Percentiles rank a stretch among this genome's conserved stretches.
Conservation (phyloP, 2,113 vertebrate species). For the Opisthocomus hoazin region DNA sequence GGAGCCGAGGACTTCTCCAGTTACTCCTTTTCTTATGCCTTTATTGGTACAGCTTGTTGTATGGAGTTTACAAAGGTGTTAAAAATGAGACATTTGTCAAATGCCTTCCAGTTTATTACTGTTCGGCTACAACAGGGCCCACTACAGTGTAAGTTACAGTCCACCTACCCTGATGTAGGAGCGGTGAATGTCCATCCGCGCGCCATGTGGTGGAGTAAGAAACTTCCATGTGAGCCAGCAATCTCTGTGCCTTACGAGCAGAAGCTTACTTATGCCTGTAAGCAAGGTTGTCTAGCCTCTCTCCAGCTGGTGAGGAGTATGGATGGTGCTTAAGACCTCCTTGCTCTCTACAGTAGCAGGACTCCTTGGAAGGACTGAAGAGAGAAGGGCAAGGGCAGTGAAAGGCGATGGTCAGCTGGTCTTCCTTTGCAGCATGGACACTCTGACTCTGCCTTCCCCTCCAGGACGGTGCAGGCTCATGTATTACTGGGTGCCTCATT, state of each 20-base stretch:
- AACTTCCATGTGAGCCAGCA: background rate
- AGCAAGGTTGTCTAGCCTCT: background rate
- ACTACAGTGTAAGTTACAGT: background rate
- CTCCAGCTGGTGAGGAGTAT: background rate
- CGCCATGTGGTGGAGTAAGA: background rate
- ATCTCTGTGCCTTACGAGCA: background rate
- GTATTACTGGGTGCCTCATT: background rate
- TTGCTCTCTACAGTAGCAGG: background rate
- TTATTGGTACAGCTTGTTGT: background rate
- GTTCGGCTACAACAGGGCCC: background rate
- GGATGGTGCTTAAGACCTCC: background rate
- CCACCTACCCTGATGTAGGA: background rate
- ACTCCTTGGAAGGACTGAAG: background rate
- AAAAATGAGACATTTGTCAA: background rate
- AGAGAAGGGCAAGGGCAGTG: background rate
- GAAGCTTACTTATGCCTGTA: fast-evolving
- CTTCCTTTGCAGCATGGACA: background rate
- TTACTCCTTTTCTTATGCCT: background rate
- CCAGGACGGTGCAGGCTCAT: fast-evolving
- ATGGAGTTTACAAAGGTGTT: background rate
- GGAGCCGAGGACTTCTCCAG: background rate
- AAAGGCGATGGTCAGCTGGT: background rate
- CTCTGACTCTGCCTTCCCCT: background rate
- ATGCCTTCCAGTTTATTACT: background rate
- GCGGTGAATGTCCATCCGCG: fast-evolving